phyloP scores from a whole-genome alignment of 2,113 vertebrate species.

The Madoqua kirkii region DNA sequence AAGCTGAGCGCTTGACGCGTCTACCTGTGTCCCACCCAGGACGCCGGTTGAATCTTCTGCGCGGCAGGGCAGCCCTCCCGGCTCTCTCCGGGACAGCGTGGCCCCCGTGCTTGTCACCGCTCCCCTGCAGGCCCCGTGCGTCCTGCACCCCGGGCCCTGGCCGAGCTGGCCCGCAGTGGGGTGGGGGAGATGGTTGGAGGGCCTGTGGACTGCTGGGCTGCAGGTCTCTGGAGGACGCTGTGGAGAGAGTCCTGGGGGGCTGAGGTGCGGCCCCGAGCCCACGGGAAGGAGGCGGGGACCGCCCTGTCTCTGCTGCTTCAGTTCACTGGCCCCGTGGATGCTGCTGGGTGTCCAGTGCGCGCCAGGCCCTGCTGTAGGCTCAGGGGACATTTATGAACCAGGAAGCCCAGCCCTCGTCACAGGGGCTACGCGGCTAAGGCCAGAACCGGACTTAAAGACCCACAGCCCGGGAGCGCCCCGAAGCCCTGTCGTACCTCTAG shows the following conservation, averaged over 20 bases:
- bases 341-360: background rate
- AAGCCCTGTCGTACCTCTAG: background rate
- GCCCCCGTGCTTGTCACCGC: background rate
- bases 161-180: background rate
- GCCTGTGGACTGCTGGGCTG: background rate
- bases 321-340: background rate
- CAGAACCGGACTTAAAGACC: background rate
- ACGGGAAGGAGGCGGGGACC: background rate
- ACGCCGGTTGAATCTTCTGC: slow-evolving; percentile 70
- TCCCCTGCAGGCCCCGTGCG: background rate
- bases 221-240: background rate
- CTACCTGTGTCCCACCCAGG: slow-evolving; percentile 25
- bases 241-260: background rate
- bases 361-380: background rate
- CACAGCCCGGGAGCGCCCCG: background rate
- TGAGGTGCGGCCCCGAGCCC: background rate
- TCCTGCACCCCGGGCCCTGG: background rate
- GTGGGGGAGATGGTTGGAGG: background rate
- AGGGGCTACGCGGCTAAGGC: background rate
- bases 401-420: background rate
- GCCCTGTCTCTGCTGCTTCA: background rate
- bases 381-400: background rate
- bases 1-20: slow-evolving; percentile 72
- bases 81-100: background rate
- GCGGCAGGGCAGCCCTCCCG: slow-evolving; percentile 45